These are phyloP conservation scores for Hippocampus abdominalis DNA, from an alignment of 2,113 vertebrate species.

Conservation along the genomic window DNA sequence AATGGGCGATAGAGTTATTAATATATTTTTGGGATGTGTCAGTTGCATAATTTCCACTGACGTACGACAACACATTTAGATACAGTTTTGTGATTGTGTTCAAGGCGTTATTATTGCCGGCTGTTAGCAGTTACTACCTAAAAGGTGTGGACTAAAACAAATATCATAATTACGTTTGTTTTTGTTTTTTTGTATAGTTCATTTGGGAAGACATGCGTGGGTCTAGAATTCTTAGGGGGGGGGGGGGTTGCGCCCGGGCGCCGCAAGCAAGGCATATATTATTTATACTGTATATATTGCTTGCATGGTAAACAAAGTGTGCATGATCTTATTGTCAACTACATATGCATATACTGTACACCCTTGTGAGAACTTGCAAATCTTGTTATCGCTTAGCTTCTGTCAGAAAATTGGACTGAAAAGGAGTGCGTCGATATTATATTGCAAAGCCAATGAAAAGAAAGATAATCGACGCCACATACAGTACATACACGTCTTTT, in stretches of 20 bases:
- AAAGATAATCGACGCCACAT: neutral
- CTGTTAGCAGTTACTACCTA: slow-evolving; percentile 72
- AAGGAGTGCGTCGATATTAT: too few species aligned
- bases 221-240: neutral
- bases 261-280: neutral
- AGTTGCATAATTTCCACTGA: too few species aligned
- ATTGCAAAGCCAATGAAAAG: neutral
- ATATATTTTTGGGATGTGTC: too few species aligned
- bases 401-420: neutral
- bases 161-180: slow-evolving; percentile 61
- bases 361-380: neutral
- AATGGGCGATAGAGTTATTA: too few species aligned
- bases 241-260: neutral
- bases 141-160: slow-evolving; percentile 65
- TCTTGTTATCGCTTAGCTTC: neutral
- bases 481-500: too few species aligned
- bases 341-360: neutral
- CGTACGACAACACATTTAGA: too few species aligned
- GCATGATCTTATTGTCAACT: neutral
- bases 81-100: neutral
- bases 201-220: slow-evolving; percentile 49
- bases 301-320: neutral
- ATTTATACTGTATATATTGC: neutral
- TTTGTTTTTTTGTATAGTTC: slow-evolving; percentile 46
- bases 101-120: slow-evolving; percentile 37